Conservation (phyloP, 2,113 vertebrate genomes). For the Percina caprodes region DNA sequence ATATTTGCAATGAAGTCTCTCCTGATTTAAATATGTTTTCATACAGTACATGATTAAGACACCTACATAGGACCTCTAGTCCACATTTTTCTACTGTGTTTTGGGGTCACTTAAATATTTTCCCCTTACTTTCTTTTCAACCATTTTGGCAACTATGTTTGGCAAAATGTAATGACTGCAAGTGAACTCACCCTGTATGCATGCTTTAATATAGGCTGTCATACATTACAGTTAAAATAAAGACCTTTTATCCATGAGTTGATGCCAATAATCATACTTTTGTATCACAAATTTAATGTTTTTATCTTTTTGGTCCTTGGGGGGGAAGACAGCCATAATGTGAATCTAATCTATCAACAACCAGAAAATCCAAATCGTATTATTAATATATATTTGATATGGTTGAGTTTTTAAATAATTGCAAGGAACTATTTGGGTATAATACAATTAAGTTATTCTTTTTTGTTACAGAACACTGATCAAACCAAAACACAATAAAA, state of each 20-base stretch:
- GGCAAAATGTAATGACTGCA: neutral
- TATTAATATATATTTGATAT: neutral
- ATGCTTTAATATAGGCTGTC: neutral
- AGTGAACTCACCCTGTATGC: too few species aligned
- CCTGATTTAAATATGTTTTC: too few species aligned
- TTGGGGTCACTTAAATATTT: neutral
- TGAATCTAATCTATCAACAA: neutral
- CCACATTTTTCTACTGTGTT: neutral
- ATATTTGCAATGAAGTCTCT: too few species aligned
- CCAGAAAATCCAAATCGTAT: neutral
- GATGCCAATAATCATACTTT: neutral
- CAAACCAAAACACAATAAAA: neutral
- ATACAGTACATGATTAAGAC: too few species aligned
- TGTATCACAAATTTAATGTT: neutral
- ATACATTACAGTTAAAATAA: neutral
- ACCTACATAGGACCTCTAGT: neutral
- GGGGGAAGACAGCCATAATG: neutral
- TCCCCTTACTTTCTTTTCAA: neutral
- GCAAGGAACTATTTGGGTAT: neutral
- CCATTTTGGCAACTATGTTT: neutral
- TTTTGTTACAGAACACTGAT: constrained; percentile 6
- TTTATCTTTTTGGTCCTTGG: neutral
- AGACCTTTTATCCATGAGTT: too few species aligned
- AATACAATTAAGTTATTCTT: neutral
- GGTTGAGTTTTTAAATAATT: neutral